A percentile compares a stretch with the other conserved stretches of the same genome.
Evolutionary conservation across 2,888 invertebrate species (phyloP).

Genomic region (Catocala sponsa): DNA sequence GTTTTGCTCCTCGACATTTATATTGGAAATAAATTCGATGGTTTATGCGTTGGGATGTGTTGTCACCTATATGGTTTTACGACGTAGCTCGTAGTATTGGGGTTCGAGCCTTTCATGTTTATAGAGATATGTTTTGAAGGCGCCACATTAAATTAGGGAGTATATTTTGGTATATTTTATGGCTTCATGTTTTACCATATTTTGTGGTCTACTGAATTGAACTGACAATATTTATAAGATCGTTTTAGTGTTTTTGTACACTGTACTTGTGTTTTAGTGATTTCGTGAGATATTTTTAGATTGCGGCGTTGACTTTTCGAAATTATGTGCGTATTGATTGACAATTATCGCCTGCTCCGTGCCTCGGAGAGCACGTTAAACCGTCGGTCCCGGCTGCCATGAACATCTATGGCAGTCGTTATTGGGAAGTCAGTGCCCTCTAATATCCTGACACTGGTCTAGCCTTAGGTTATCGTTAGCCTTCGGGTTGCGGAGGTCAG

Average conservation of each 20-base stretch:
- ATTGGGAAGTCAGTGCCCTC: no score
- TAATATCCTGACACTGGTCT: no score
- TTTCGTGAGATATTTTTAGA: no score
- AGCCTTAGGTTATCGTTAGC: no score
- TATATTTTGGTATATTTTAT: constrained; percentile 49
- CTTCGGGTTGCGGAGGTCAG: no score
- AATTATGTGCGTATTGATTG: no score
- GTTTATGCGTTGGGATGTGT: constrained; percentile 67
- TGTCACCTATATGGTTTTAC: constrained; percentile 71
- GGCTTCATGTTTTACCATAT: constrained; percentile 33
- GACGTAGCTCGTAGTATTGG: constrained; percentile 57
- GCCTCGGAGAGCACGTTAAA: no score
- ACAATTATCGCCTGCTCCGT: no score
- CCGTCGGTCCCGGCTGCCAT: no score
- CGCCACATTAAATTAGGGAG: constrained; percentile 56
- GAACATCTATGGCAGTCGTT: no score
- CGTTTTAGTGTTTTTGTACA: constrained; percentile 3
- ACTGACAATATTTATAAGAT: constrained; percentile 20
- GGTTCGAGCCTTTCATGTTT: constrained; percentile 62
- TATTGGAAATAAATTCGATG: constrained; percentile 72
- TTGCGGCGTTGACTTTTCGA: no score
- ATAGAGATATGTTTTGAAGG: constrained; percentile 60
- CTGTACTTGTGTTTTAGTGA: neutral
- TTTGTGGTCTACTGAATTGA: constrained; percentile 27
- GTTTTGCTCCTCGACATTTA: constrained; percentile 58